These are phyloP conservation scores for Chionomys nivalis DNA, from an alignment of 2,113 vertebrate genomes.

Conservation along the genomic window DNA sequence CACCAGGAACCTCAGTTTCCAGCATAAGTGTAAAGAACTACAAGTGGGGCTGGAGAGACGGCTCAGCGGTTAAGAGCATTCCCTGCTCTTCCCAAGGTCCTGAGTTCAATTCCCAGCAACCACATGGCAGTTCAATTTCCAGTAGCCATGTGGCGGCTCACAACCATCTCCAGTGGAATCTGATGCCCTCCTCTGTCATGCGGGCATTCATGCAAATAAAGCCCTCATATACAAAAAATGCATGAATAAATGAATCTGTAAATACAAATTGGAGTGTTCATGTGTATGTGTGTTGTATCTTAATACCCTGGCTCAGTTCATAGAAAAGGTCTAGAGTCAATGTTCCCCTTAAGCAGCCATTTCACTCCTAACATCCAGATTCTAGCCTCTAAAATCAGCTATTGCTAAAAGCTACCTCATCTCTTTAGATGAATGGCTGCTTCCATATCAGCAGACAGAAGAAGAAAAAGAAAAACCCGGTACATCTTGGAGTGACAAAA, in stretches of 20 bases:
- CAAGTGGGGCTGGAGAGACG: not conserved
- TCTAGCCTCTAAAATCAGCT: not conserved
- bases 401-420: not conserved
- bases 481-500: not conserved
- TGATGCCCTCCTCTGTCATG: not conserved
- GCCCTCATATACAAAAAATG: not conserved
- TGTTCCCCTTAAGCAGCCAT: not conserved
- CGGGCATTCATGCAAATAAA: not conserved
- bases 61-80: not conserved
- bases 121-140: not conserved
- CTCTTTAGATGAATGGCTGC: not conserved
- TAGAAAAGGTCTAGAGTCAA: not conserved
- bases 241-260: not conserved
- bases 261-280: not conserved
- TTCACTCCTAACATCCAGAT: not conserved
- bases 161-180: not conserved
- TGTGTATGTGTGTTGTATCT: not conserved
- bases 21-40: not conserved
- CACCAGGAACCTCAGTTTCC: conserved; percentile 3
- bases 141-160: not conserved
- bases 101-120: not conserved
- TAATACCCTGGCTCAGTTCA: conserved; percentile 10
- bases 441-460: not conserved
- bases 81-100: not conserved
- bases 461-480: not conserved